phyloP scores from a whole-genome alignment of 2,797 vertebrate species.

The Cossypha polioptera region DNA sequence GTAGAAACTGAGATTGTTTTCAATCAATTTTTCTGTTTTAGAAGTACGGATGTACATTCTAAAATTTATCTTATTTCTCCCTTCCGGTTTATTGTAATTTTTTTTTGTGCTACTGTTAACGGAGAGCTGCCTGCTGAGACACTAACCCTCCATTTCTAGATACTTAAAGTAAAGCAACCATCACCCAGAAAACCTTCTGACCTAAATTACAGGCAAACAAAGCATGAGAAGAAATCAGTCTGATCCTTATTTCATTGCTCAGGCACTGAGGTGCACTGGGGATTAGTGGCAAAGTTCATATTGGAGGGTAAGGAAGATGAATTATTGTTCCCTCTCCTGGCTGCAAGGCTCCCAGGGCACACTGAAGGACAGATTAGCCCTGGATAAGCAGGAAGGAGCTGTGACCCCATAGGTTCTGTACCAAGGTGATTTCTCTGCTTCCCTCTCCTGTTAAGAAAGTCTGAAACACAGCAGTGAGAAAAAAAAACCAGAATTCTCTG shows the following conservation, averaged over 20 bases:
- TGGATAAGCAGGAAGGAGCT: background rate
- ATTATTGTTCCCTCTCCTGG: background rate
- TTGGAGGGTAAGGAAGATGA: background rate
- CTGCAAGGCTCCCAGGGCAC: background rate
- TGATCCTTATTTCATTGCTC: background rate
- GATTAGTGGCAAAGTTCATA: background rate
- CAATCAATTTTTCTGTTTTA: background rate
- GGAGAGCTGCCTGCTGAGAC: background rate
- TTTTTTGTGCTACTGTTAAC: background rate
- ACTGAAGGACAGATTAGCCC: background rate
- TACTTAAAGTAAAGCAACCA: background rate
- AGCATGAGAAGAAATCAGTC: background rate
- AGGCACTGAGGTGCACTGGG: background rate
- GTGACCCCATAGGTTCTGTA: rapidly evolving
- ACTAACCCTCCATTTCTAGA: background rate
- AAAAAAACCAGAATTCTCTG: background rate
- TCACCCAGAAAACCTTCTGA: background rate
- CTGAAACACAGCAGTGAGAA: background rate
- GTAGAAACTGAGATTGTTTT: background rate
- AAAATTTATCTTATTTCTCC: background rate
- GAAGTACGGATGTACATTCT: background rate
- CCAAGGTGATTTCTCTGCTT: background rate
- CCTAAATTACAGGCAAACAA: background rate
- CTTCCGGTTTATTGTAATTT: background rate
- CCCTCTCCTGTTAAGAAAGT: rapidly evolving